Evolutionary conservation across 1,140 invertebrate species (phyloP), one percentile per base, ranked within the genome.

Genomic region (Zaprionus capensis): DNA sequence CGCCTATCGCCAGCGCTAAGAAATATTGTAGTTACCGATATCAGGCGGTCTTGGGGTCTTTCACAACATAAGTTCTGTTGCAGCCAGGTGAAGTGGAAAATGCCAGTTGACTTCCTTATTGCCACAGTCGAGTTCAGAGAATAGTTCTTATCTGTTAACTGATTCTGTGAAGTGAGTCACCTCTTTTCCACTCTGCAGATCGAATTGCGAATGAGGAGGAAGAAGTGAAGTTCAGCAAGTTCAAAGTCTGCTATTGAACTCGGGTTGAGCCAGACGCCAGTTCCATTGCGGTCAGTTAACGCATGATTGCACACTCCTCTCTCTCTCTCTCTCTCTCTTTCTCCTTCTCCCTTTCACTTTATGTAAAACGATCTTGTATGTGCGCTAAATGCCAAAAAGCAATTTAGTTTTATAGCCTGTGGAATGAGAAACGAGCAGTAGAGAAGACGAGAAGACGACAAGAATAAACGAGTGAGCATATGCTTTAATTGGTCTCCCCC

Each of bases 321-420:
- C 57, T 6, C 31, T 20, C 38, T 34, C 38, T 7, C 14, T 31
- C 9, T 3, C 46, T 5, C 14, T 9, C 34, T 2, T 22, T 22
- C 57, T 3, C 15, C 14, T 6, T 11, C 36, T 31, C 61, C 24
- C 41, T 51, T 31, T 61, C 17, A 5, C 63, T 56, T 61, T 62
- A 66, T 77, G 81, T 74, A 85, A 84, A 71, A 65, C 78, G 82
- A 85, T 84, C 78, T 83, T 22, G 24, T 71, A 63, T 81, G 70
- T 77, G 55, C 64, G 73, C 81, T 44, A 83, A 80, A 78, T 78
- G 78, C 71, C 74, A 61, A 56, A 49, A 63, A 51, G 26, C 59
- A 59, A 22, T 51, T 51, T 51, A 51, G 9, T 51, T 51, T 51
- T 22, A 51, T 51, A 11, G 22, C 11, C 46, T 51, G 20, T 51